Percentiles rank a stretch among this genome's conserved stretches.
Evolutionary conservation across 2,113 vertebrate species (phyloP).

Genomic region (Oryzias melastigma): DNA sequence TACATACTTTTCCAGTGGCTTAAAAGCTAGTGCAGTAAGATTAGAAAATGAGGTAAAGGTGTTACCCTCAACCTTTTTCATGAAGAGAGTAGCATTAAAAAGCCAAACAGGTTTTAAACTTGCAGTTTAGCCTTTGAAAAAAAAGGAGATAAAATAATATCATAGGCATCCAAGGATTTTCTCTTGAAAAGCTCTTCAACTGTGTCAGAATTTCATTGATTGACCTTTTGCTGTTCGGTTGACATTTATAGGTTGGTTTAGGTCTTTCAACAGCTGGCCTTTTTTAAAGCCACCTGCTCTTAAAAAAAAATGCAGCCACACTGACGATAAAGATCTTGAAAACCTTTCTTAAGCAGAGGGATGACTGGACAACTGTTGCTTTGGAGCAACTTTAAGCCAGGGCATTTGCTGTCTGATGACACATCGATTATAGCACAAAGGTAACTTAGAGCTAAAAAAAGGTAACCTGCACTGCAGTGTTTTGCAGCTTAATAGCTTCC

Average conservation of each 20-base stretch:
- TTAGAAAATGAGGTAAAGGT: background rate
- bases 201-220: conserved; percentile 33
- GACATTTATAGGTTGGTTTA: background rate
- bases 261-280: conserved; percentile 23
- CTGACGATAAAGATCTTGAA: conserved; percentile 32
- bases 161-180: conserved; percentile 1
- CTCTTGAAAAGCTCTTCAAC: conserved; percentile 9
- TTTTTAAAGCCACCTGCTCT: conserved; percentile 18
- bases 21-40: too few relatives aligned
- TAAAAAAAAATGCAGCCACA: conserved; percentile 3
- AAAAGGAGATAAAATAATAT: conserved; percentile 2
- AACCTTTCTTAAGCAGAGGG: conserved; percentile 21
- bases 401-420: conserved; percentile 37
- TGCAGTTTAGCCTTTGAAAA: conserved; percentile 8
- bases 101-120: background rate
- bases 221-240: conserved; percentile 17
- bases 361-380: conserved; percentile 19
- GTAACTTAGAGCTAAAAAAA: conserved; percentile 34
- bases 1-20: too few relatives aligned
- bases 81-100: background rate
- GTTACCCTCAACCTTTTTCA: background rate
- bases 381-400: conserved; percentile 18
- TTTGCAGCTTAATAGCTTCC: conserved; percentile 33
- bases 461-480: conserved; percentile 15
- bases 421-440: conserved; percentile 40